Percentiles rank a stretch among this genome's conserved stretches.
Conservation (phyloP, 2,113 vertebrate genomes). For the Addax nasomaculatus region DNA sequence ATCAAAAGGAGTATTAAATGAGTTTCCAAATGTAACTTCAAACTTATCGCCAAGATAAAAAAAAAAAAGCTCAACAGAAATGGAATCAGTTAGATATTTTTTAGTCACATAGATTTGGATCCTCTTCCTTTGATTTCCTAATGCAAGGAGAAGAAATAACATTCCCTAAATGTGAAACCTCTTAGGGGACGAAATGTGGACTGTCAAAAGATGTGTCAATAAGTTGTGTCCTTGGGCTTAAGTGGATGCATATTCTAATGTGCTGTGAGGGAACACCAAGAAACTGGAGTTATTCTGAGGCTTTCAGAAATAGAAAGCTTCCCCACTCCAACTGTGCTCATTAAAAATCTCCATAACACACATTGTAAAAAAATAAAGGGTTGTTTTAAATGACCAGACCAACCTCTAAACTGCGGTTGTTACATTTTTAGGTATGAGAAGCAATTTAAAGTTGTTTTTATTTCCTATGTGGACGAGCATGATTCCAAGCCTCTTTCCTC, state of each 20-base stretch:
- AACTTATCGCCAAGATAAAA: neutral
- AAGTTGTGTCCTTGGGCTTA: conserved; percentile 26
- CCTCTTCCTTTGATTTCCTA: neutral
- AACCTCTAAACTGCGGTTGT: conserved; percentile 24
- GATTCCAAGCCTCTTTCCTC: neutral
- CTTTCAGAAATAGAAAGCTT: conserved; percentile 54
- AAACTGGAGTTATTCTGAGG: conserved; percentile 35
- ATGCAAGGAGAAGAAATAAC: neutral
- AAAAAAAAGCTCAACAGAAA: neutral
- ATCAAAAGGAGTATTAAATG: neutral
- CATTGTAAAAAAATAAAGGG: conserved; percentile 7
- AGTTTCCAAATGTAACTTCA: neutral
- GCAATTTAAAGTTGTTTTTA: conserved; percentile 2
- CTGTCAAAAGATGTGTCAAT: neutral
- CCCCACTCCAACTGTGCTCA: conserved; percentile 32
- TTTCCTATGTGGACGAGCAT: neutral
- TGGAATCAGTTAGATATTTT: neutral
- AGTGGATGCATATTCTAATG: neutral
- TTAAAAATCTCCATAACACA: conserved; percentile 52
- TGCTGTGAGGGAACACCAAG: conserved; percentile 10
- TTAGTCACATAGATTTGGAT: neutral
- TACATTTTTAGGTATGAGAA: conserved; percentile 8
- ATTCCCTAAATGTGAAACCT: neutral
- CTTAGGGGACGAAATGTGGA: neutral
- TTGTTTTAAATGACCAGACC: conserved; percentile 46